A percentile compares a stretch with the other conserved stretches of the same genome.
Conservation (phyloP, 2,113 vertebrate species). For the Hepsetus odoe region DNA sequence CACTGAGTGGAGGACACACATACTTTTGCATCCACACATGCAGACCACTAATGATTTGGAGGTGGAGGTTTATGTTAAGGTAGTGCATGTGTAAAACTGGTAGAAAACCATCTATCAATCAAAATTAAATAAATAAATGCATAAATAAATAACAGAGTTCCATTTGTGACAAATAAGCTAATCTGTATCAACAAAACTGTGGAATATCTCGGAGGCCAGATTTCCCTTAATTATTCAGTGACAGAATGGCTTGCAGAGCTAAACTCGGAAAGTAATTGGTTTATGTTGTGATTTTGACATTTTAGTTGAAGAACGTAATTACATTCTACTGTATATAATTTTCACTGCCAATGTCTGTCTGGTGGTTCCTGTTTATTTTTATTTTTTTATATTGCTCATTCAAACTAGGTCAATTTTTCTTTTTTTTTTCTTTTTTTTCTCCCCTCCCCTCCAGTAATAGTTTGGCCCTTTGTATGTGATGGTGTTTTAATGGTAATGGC, state of each 20-base stretch:
- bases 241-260: conserved; percentile 19
- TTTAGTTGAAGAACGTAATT: conserved; percentile 51
- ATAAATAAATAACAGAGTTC: not conserved
- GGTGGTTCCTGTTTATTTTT: conserved; percentile 40
- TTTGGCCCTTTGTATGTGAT: conserved; percentile 27
- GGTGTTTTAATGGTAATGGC: too few species aligned
- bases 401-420: conserved; percentile 59
- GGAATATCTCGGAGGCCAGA: conserved; percentile 25
- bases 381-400: conserved; percentile 35
- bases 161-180: not conserved
- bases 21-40: conserved; percentile 30
- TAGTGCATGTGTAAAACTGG: not conserved
- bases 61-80: conserved; percentile 2
- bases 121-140: not conserved
- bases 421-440: too few species aligned
- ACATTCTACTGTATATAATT: conserved; percentile 37
- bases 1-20: not conserved
- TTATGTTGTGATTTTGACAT: conserved; percentile 45
- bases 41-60: conserved; percentile 7
- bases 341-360: conserved; percentile 26
- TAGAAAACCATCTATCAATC: not conserved
- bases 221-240: conserved; percentile 13
- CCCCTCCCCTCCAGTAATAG: too few species aligned
- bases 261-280: conserved; percentile 55
- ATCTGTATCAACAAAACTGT: conserved; percentile 16